These are phyloP conservation scores for Paraplagusia blochii DNA, from an alignment of 2,113 vertebrate genomes.

Conservation along the genomic window DNA sequence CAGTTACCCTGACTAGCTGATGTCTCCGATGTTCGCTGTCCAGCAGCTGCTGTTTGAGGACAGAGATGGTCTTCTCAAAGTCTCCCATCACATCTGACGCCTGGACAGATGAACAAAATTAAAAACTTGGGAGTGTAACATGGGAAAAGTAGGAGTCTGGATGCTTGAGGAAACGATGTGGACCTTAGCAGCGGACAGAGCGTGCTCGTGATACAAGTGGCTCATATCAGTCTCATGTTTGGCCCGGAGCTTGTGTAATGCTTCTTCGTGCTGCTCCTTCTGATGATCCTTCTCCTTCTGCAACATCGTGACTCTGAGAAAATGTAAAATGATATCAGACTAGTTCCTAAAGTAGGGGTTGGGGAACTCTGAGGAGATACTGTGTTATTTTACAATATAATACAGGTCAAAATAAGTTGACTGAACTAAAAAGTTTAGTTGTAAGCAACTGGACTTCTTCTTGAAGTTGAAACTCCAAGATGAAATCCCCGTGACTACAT, in stretches of 20 bases:
- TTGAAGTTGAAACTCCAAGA: no score
- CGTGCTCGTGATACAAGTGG: conserved; percentile 83
- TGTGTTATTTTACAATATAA: no score
- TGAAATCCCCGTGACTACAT: conserved; percentile 7
- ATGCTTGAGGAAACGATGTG: background rate
- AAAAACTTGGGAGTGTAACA: background rate
- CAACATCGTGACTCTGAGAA: conserved; percentile 73
- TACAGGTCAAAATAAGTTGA: no score
- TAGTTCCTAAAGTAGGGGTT: no score
- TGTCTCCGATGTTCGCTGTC: conserved; percentile 77
- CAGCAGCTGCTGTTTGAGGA: conserved; percentile 81
- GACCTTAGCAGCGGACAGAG: conserved; percentile 84
- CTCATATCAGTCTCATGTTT: conserved; percentile 79
- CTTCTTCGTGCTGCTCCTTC: conserved; percentile 74
- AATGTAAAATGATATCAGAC: background rate
- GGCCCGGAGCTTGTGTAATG: conserved; percentile 74
- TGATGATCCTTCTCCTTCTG: conserved; percentile 81
- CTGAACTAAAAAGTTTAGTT: no score
- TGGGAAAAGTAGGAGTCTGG: background rate
- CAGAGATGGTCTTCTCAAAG: conserved; percentile 71
- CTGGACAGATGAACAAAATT: conserved; percentile 58
- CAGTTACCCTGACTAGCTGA: conserved; percentile 79
- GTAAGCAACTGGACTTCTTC: no score
- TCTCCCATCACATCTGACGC: conserved; percentile 80
- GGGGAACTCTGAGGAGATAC: no score